Evolutionary conservation across 2,113 vertebrate species (phyloP).

Genomic region (Cochlearius cochlearius): DNA sequence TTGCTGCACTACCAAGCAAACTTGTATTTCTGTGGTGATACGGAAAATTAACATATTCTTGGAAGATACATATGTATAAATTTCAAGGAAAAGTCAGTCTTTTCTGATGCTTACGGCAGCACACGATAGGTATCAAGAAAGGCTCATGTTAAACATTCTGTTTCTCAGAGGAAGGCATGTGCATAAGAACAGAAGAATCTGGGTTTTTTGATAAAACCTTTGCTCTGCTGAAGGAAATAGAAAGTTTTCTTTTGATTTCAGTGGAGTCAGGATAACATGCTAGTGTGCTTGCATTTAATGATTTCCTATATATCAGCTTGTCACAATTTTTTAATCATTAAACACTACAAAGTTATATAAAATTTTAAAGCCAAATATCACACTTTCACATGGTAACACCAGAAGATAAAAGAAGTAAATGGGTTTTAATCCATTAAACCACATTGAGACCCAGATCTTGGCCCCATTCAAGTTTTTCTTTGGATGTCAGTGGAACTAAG

Average conservation of each 20-base stretch:
- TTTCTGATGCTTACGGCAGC: not conserved
- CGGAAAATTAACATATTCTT: not conserved
- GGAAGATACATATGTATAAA: fast-evolving
- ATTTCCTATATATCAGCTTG: not conserved
- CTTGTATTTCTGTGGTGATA: not conserved
- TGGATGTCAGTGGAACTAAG: not conserved
- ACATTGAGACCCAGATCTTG: not conserved
- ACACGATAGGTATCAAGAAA: not conserved
- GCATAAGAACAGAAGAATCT: not conserved
- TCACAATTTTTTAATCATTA: not conserved
- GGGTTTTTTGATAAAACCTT: not conserved
- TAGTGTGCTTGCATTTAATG: not conserved
- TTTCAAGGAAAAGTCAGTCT: not conserved
- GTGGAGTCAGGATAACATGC: not conserved
- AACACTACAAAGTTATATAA: not conserved
- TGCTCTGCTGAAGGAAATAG: not conserved
- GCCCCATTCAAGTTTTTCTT: not conserved
- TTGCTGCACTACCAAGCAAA: not conserved
- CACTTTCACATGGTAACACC: not conserved
- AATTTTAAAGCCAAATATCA: not conserved
- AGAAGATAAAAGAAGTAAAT: not conserved
- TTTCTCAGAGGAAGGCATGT: not conserved
- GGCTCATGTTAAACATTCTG: not conserved
- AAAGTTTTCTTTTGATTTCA: not conserved
- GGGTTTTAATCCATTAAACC: not conserved